Conservation (phyloP, 2,888 invertebrate genomes). For the Melolontha melolontha region DNA sequence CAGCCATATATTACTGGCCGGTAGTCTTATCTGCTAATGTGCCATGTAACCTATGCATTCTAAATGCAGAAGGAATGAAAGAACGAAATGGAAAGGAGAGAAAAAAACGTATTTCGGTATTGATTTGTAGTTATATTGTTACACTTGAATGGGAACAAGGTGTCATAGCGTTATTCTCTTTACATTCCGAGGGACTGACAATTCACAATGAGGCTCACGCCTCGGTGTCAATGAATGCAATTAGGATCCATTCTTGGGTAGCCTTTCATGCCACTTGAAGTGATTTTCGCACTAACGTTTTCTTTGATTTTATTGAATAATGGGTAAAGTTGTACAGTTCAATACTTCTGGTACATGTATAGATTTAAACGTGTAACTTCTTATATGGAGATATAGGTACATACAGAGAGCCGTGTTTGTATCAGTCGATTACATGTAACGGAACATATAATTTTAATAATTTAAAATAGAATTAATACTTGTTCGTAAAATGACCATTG, state of each 20-base stretch:
- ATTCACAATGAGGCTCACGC: slow-evolving; percentile 59
- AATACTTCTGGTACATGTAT: neutral
- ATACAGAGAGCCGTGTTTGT: no score
- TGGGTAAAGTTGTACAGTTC: slow-evolving; percentile 25
- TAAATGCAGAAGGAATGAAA: slow-evolving; percentile 30
- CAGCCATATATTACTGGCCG: slow-evolving; percentile 33
- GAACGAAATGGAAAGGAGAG: slow-evolving; percentile 14
- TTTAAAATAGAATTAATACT: no score
- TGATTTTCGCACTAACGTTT: slow-evolving; percentile 43
- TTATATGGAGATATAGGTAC: no score
- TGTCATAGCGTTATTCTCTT: slow-evolving; percentile 59
- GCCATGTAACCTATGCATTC: slow-evolving; percentile 46
- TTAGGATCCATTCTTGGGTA: slow-evolving; percentile 61
- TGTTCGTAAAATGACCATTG: no score
- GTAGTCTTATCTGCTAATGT: slow-evolving; percentile 47
- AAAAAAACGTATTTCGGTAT: slow-evolving; percentile 53
- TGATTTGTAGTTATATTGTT: slow-evolving; percentile 59
- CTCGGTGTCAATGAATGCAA: slow-evolving; percentile 64
- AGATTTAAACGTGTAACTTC: no score
- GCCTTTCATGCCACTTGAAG: slow-evolving; percentile 46
- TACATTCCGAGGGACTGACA: slow-evolving; percentile 49
- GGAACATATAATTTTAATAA: no score
- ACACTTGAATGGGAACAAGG: slow-evolving; percentile 59
- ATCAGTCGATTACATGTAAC: no score
- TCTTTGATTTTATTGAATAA: slow-evolving; percentile 40